Evolutionary conservation across 2,113 vertebrate species (phyloP), one percentile per base, ranked within the genome.

Genomic region (Corythoichthys haematopterus): DNA sequence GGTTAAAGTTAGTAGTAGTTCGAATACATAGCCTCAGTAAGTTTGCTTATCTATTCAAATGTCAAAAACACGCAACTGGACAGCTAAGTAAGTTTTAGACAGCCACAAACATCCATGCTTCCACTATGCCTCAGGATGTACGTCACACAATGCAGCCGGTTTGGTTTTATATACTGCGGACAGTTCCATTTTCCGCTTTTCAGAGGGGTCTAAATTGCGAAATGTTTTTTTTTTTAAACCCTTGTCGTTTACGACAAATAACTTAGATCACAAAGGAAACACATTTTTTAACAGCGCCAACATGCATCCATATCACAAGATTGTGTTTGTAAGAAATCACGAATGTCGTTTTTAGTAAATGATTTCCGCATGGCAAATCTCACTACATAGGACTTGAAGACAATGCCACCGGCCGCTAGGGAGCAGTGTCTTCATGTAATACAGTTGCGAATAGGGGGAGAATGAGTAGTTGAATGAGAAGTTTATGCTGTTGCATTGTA

Each of bases 81-180:
- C 80, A 69, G 45, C 37, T 12, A 33, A 68, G 56, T 6, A 66
- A 15, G 15, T 59, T 69, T 51, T 68, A 46, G 6, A 12, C 7
- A 33, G 60, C 8, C 60, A 35, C 3, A 16, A 11, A 61, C 56
- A 16, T 3, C 35, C 15, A 47, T 37, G 8, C n/a, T 65, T 62
- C 7, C 3, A 85, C 75, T 78, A 81, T 71, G 69, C 71, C 71
- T 60, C 81, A 74, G 36, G 36, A 40, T 74, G 77, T 72, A 82
- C 84, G 80, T 75, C 60, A 82, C 16, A 0, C 0, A 1, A 1
- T 0, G 33, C 71, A 51, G 79, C 69, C 74, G 80, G 78, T 43
- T 69, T 6, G 0, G 0, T 1, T 83, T 81, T 87, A 85, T 85
- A 2, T 0, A 2, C 6, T 7, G 1, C 1, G 73, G 87, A 1